Evolutionary conservation across 1,140 invertebrate species (phyloP), one percentile per base, ranked within the genome.

Genomic region (Drosophila lacteicornis): DNA sequence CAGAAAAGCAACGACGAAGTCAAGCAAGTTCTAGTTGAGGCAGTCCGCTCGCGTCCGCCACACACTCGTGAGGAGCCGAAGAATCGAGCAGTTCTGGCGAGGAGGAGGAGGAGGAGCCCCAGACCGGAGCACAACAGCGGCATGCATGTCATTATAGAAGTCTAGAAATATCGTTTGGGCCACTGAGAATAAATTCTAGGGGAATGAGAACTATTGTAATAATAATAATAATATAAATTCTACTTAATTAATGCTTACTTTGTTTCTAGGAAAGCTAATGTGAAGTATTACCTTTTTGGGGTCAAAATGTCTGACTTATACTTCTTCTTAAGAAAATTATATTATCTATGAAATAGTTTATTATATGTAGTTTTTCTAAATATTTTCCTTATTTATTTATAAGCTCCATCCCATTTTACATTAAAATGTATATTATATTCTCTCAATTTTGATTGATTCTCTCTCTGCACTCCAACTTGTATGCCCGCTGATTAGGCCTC

Each of bases 21-120:
- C 85, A 88, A 88, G 85, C 81, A 90, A 90, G 85, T 88, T 88
- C 85, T 88, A 88, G 85, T 88, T 88, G 85, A 90, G 85, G 85
- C 85, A 88, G 84, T 36, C 51, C 19, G 17, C 19, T 67, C 80
- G 3, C 58, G 25, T 15, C 67, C 58, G 62, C n/a, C n/a, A 38
- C 55, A 45, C 33, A 33, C 17, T 56, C 53, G 36, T 25, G 62
- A 67, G 50, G 46, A 30, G 36, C 47, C 62, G 38, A 33, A 43
- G 61, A 63, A 49, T 38, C 38, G 67, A 53, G 65, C 12, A 53
- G 36, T n/a, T 19, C 57, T 47, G 11, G 57, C 43, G 43, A 36
- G 50, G 33, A 61, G 63, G 19, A 69, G 36, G 33, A 5, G 17
- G 63, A 33, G 57, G n/a, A n/a, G 9, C 57, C 57, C 45, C 57